Evolutionary conservation across 2,797 vertebrate species (phyloP).

Genomic region (Lutra lutra): DNA sequence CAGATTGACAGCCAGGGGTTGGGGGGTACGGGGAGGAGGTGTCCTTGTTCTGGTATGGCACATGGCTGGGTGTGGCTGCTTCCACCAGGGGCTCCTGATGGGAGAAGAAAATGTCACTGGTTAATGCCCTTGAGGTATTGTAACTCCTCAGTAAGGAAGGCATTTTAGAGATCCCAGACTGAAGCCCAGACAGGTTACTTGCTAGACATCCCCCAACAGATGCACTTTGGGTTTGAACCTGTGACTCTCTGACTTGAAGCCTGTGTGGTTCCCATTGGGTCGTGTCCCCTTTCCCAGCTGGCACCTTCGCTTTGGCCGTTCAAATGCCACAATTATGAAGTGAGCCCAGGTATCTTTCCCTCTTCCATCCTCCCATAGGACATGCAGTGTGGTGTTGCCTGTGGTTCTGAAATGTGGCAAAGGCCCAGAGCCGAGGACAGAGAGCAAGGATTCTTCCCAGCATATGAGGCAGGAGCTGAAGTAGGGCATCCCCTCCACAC

Average conservation of each 20-base stretch:
- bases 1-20: background rate
- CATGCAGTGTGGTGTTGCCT: background rate
- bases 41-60: background rate
- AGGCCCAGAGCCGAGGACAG: background rate
- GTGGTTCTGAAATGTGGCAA: background rate
- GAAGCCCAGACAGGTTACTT: background rate
- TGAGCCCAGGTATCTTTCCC: background rate
- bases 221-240: background rate
- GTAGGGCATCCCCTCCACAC: background rate
- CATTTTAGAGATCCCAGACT: background rate
- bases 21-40: too few species aligned
- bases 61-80: too few species aligned
- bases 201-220: background rate
- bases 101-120: background rate
- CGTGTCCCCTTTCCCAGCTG: background rate
- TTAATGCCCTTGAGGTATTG: background rate
- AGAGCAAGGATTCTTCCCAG: background rate
- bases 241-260: background rate
- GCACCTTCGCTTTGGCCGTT: background rate
- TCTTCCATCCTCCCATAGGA: accelerated
- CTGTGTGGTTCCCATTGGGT: background rate
- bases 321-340: background rate
- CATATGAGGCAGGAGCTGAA: background rate
- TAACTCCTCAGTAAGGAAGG: background rate
- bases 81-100: too few species aligned